Evolutionary conservation across 2,888 invertebrate species (phyloP).

Genomic region (Byasa hedistus): DNA sequence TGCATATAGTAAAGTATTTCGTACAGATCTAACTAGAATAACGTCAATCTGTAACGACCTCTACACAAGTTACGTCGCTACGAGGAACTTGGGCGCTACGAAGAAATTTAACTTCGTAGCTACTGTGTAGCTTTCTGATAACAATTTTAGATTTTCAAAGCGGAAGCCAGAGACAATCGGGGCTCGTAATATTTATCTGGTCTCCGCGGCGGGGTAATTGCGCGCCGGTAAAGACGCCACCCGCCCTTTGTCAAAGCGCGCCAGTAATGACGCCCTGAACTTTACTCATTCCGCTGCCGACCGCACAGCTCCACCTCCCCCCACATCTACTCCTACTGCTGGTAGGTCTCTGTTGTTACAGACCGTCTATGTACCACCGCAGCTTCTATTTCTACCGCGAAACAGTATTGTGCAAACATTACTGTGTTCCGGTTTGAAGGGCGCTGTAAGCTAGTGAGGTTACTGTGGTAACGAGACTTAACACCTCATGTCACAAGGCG

Average conservation of each 20-base stretch:
- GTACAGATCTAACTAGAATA: not conserved
- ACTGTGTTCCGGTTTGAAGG: too few relatives aligned
- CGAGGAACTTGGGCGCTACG: slow-evolving; percentile 28
- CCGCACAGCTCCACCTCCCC: slow-evolving; percentile 16
- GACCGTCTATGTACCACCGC: too few relatives aligned
- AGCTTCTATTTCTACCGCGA: too few relatives aligned
- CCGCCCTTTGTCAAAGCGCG: slow-evolving; percentile 60
- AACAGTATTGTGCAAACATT: too few relatives aligned
- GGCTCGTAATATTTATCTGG: slow-evolving; percentile 38
- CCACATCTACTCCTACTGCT: too few relatives aligned
- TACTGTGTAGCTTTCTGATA: slow-evolving; percentile 15
- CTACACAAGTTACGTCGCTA: slow-evolving; percentile 7
- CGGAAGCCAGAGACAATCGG: slow-evolving; percentile 20
- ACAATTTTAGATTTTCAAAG: slow-evolving; percentile 27
- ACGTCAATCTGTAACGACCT: not conserved
- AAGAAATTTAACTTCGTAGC: slow-evolving; percentile 19
- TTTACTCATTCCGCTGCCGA: slow-evolving; percentile 66
- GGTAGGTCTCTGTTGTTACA: too few relatives aligned
- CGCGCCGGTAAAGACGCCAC: slow-evolving; percentile 57
- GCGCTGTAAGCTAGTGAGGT: too few relatives aligned
- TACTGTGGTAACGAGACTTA: too few relatives aligned
- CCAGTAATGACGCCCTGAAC: slow-evolving; percentile 68
- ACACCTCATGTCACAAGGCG: too few relatives aligned
- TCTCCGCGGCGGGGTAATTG: slow-evolving; percentile 49
- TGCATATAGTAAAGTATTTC: not conserved